Evolutionary conservation across 2,797 vertebrate species (phyloP).

Genomic region (Bovichtus diacanthus): DNA sequence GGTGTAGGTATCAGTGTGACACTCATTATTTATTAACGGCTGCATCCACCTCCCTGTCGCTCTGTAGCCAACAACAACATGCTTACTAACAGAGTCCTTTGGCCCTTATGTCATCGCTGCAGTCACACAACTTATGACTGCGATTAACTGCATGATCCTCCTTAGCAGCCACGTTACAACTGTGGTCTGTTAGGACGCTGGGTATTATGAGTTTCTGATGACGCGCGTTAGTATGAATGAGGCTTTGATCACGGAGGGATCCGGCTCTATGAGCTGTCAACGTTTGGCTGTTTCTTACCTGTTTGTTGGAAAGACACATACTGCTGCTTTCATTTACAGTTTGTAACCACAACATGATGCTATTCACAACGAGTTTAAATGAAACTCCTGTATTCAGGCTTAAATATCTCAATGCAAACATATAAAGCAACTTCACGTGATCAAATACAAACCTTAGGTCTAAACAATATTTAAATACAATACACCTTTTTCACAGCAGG

Average conservation of each 20-base stretch:
- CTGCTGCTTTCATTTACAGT: not conserved
- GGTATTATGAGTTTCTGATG: conserved; percentile 17
- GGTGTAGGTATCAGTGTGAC: conserved; percentile 69
- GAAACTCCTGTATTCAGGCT: not conserved
- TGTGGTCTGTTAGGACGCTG: not conserved
- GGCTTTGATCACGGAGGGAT: conserved; percentile 16
- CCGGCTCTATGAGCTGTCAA: conserved; percentile 13
- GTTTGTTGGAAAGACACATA: not conserved
- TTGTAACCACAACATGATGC: not conserved
- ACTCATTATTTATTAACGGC: conserved; percentile 69
- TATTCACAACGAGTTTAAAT: not conserved
- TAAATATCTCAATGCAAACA: not conserved
- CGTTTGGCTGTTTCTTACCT: not conserved
- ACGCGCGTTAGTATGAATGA: conserved; percentile 22
- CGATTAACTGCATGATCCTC: conserved; percentile 53
- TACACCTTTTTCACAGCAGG: too few species aligned
- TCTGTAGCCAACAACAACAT: not conserved
- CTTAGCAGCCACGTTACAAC: conserved; percentile 18
- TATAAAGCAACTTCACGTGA: not conserved
- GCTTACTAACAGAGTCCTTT: not conserved
- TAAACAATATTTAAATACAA: not conserved
- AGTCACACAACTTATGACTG: conserved; percentile 38
- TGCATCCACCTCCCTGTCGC: conserved; percentile 43
- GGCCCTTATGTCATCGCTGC: conserved; percentile 13
- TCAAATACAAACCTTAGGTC: not conserved